Percentiles rank a stretch among this genome's conserved stretches.
These are phyloP conservation scores for Uropetala carovei DNA, from an alignment of 2,888 invertebrate genomes.

Conservation along the genomic window DNA sequence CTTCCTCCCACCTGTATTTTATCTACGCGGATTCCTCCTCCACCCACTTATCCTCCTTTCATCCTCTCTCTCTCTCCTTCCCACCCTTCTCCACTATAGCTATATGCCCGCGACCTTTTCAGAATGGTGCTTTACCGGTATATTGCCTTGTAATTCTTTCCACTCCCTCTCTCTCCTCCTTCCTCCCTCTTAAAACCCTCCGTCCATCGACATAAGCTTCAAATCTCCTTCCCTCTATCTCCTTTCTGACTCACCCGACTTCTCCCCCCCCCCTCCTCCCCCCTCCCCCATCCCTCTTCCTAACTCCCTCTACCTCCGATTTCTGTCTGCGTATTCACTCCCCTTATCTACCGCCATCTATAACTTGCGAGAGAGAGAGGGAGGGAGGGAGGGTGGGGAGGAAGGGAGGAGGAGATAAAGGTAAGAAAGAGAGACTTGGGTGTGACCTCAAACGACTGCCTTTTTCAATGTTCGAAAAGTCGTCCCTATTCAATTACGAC, in stretches of 20 bases:
- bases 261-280: not conserved
- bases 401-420: not conserved
- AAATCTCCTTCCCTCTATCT: not conserved
- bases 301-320: not conserved
- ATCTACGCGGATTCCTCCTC: conserved; percentile 20
- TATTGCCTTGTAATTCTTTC: conserved; percentile 61
- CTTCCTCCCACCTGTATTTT: not conserved
- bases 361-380: conserved; percentile 12
- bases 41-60: not conserved
- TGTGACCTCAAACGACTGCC: conserved; percentile 24
- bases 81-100: not conserved
- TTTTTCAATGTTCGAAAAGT: conserved; percentile 18
- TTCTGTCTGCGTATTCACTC: conserved; percentile 47
- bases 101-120: conserved; percentile 44
- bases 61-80: not conserved
- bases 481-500: conserved; percentile 50
- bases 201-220: not conserved
- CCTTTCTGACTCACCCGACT: not conserved
- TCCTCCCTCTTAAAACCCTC: not conserved
- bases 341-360: conserved; percentile 60
- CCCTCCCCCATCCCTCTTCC: not conserved
- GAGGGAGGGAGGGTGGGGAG: not conserved
- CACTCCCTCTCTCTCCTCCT: not conserved
- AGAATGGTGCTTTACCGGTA: conserved; percentile 57
- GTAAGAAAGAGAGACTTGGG: not conserved